Percentiles rank a stretch among this genome's conserved stretches.
Conservation (phyloP, 1,140 invertebrate genomes). For the Apocrypta bakeri region DNA sequence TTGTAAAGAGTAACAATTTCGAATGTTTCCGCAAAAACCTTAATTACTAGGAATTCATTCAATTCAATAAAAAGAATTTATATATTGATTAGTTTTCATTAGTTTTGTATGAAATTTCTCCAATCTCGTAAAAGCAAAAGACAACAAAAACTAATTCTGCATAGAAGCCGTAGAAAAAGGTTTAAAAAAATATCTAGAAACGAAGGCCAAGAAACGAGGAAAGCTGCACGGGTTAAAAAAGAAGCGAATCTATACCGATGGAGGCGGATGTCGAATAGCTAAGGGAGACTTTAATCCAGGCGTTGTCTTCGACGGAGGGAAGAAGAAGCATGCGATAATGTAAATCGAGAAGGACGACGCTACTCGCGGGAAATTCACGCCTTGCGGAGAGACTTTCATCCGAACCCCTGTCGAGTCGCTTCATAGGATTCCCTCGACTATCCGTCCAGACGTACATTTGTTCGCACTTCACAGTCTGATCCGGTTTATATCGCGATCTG, state of each 20-base stretch:
- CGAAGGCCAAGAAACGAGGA: conserved; percentile 5
- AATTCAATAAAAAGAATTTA: too few species aligned
- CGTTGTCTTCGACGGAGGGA: conserved; percentile 28
- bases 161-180: not conserved
- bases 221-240: not conserved
- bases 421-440: not conserved
- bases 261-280: not conserved
- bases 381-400: conserved; percentile 15
- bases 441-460: not conserved
- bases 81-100: too few species aligned
- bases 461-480: not conserved
- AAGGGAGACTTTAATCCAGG: conserved; percentile 41
- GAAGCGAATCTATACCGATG: not conserved
- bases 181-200: conserved; percentile 48
- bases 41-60: too few species aligned
- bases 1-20: too few species aligned
- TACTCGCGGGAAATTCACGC: conserved; percentile 31
- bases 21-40: too few species aligned
- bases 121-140: not conserved
- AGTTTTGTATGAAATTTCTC: not conserved
- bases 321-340: conserved; percentile 40
- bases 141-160: too few species aligned
- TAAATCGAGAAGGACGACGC: conserved; percentile 35
- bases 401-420: not conserved
- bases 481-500: not conserved